Conservation (phyloP, 2,113 vertebrate genomes). For the Bucco capensis region DNA sequence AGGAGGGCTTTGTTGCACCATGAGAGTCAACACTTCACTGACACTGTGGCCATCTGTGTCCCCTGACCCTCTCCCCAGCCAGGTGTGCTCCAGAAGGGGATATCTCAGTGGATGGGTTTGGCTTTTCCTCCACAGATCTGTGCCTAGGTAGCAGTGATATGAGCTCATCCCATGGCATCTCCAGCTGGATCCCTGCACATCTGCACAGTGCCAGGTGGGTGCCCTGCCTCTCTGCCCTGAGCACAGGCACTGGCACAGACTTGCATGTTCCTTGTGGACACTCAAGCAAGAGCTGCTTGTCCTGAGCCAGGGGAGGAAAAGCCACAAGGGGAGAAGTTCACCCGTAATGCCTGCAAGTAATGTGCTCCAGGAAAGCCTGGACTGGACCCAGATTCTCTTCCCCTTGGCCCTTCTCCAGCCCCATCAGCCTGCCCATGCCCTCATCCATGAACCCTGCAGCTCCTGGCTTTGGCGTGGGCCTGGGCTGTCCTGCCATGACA, state of each 20-base stretch:
- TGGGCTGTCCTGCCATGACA: neutral
- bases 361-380: neutral
- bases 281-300: neutral
- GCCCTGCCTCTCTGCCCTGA: neutral
- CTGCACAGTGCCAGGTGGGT: rapidly evolving
- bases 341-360: neutral
- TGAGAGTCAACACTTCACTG: neutral
- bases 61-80: neutral
- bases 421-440: neutral
- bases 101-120: neutral
- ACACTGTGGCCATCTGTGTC: rapidly evolving
- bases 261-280: neutral
- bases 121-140: neutral
- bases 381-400: neutral
- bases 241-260: neutral
- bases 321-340: neutral
- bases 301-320: neutral
- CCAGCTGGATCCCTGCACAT: rapidly evolving
- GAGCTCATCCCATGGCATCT: neutral
- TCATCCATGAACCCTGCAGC: neutral
- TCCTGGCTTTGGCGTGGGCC: rapidly evolving
- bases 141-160: neutral
- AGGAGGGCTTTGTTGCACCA: neutral
- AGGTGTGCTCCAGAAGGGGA: neutral
- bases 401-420: neutral